A percentile compares a stretch with the other conserved stretches of the same genome.
Conservation (phyloP, 2,888 invertebrate genomes). For the Drosophila vallismaia region DNA sequence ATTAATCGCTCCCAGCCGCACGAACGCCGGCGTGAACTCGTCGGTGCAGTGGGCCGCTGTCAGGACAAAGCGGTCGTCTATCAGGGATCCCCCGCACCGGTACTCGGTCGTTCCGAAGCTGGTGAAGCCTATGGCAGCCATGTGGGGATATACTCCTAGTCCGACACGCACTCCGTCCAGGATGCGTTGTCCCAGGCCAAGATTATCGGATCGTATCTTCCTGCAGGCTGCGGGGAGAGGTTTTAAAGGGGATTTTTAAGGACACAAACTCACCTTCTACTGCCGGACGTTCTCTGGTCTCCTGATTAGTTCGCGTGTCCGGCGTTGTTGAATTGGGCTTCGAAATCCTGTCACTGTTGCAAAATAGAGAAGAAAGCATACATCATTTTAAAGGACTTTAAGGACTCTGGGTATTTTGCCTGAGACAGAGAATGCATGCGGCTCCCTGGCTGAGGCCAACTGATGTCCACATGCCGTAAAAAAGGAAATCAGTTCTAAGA, state of each 20-base stretch:
- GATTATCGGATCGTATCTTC: neutral
- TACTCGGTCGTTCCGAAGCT: constrained; percentile 49
- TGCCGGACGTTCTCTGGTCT: constrained; percentile 18
- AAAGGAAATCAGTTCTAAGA: constrained; percentile 19
- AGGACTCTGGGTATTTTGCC: neutral
- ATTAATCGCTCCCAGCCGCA: constrained; percentile 76
- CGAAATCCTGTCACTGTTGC: neutral
- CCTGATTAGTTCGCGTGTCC: constrained; percentile 14
- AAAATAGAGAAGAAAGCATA: neutral
- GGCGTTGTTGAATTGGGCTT: constrained; percentile 58
- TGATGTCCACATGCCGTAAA: constrained; percentile 37
- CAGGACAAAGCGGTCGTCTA: constrained; percentile 72
- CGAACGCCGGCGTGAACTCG: constrained; percentile 54
- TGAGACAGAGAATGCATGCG: constrained; percentile 40
- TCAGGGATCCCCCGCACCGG: constrained; percentile 80
- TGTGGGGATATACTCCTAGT: constrained; percentile 79
- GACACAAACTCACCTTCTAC: constrained; percentile 14
- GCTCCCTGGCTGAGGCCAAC: constrained; percentile 40
- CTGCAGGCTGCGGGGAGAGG: constrained; percentile 24
- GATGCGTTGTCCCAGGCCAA: constrained; percentile 69
- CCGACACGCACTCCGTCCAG: constrained; percentile 70
- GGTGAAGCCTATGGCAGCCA: constrained; percentile 77
- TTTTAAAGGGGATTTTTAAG: neutral
- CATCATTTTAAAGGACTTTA: neutral
- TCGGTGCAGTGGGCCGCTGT: constrained; percentile 81